Evolutionary conservation across 2,113 vertebrate species (phyloP).

Genomic region (Coracopsis vasa): DNA sequence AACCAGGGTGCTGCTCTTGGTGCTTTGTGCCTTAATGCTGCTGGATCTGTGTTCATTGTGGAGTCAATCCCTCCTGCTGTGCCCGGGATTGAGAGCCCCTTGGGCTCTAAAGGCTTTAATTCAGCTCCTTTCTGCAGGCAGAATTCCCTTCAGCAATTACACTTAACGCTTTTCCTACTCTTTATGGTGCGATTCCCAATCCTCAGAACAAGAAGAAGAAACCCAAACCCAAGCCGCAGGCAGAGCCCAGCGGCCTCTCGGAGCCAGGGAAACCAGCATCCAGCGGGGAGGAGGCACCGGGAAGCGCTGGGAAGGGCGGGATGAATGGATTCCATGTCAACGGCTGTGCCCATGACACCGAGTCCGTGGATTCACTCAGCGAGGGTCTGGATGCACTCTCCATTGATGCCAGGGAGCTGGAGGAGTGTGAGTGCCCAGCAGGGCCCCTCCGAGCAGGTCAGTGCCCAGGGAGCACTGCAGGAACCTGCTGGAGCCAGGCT

Average conservation of each 20-base stretch:
- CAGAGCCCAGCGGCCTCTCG: conserved; percentile 45
- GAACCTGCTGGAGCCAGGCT: not conserved
- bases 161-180: not conserved
- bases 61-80: not conserved
- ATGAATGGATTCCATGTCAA: conserved; percentile 91
- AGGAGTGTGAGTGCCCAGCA: conserved; percentile 72
- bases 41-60: not conserved
- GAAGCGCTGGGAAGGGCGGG: conserved; percentile 73
- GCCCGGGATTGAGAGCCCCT: not conserved
- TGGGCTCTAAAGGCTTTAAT: not conserved
- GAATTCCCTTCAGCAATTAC: not conserved
- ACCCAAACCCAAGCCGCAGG: conserved; percentile 81
- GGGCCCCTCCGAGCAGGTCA: not conserved
- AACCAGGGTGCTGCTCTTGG: not conserved
- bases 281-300: conserved; percentile 54
- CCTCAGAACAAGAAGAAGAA: conserved; percentile 94
- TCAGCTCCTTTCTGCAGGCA: not conserved
- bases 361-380: conserved; percentile 91
- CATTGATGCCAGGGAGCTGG: conserved; percentile 84
- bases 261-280: conserved; percentile 63
- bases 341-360: conserved; percentile 81
- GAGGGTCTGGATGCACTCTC: conserved; percentile 91
- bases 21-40: not conserved
- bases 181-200: not conserved
- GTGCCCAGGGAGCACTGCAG: not conserved